phyloP scores from a whole-genome alignment of 2,797 vertebrate genomes.

The Pogonophryne albipinna region DNA sequence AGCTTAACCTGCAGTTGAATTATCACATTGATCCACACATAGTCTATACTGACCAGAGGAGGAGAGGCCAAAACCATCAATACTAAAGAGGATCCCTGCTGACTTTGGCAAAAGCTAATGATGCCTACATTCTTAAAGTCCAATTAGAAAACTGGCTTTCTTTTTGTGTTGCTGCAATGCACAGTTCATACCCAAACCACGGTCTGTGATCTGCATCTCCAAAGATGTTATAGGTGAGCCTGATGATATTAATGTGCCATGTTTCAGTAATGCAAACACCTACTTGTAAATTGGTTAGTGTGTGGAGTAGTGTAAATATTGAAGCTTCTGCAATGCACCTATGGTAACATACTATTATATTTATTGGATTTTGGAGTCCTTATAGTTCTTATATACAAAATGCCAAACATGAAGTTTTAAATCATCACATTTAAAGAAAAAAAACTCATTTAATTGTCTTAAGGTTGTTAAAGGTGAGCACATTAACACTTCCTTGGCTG shows the following conservation, averaged over 20 bases:
- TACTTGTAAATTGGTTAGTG: not conserved
- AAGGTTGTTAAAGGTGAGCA: conserved; percentile 38
- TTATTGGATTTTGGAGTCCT: not conserved
- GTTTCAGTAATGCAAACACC: not conserved
- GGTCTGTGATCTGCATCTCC: conserved; percentile 4
- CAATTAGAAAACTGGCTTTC: conserved; percentile 44
- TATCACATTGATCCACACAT: conserved; percentile 60
- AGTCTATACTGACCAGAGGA: conserved; percentile 44
- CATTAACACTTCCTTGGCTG: conserved; percentile 8
- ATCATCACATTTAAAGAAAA: not conserved
- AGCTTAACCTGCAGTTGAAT: conserved; percentile 68
- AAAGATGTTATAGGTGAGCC: not conserved
- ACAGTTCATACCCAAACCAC: conserved; percentile 12
- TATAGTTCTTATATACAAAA: conserved; percentile 7
- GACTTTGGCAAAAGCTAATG: conserved; percentile 52
- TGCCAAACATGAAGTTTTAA: conserved; percentile 21
- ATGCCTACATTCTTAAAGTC: conserved; percentile 50
- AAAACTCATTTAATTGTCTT: not conserved
- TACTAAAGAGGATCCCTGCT: conserved; percentile 49
- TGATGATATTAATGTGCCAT: not conserved
- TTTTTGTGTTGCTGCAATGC: conserved; percentile 20
- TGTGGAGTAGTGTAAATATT: not conserved
- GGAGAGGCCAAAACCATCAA: conserved; percentile 42
- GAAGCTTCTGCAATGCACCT: not conserved
- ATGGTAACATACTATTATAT: not conserved